A percentile compares a stretch with the other conserved stretches of the same genome.
Evolutionary conservation across 1,140 invertebrate species (phyloP).

Genomic region (Tetranychus cinnabarinus): DNA sequence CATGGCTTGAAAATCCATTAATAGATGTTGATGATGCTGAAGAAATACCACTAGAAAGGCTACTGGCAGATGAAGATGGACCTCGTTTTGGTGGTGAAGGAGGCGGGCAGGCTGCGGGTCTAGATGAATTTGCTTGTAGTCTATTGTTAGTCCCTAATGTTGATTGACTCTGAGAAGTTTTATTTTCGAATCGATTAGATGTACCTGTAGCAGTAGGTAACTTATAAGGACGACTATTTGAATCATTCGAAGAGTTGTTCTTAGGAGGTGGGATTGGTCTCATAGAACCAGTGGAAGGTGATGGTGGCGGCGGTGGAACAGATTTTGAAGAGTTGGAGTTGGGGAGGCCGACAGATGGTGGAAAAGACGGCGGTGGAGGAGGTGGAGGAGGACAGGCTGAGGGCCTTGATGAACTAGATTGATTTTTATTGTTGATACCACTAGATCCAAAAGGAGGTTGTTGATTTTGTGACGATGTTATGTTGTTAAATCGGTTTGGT

Average conservation of each 20-base stretch:
- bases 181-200: not conserved
- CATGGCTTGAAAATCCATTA: not conserved
- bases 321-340: not conserved
- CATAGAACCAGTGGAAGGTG: not conserved
- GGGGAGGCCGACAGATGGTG: not conserved
- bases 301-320: not conserved
- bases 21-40: no score
- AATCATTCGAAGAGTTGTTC: not conserved
- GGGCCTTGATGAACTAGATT: not conserved
- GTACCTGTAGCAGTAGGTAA: not conserved
- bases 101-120: not conserved
- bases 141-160: not conserved
- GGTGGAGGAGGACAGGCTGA: not conserved
- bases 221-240: no score
- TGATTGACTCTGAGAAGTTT: not conserved
- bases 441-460: no score
- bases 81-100: no score
- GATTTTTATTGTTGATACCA: no score
- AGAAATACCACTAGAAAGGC: no score
- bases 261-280: constrained; percentile 2
- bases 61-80: no score
- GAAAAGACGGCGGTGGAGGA: not conserved
- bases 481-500: no score
- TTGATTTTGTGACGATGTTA: no score
- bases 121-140: not conserved